Base-by-base conservation (phyloP, 2,888 invertebrate species). In the Noctua janthe region DNA sequence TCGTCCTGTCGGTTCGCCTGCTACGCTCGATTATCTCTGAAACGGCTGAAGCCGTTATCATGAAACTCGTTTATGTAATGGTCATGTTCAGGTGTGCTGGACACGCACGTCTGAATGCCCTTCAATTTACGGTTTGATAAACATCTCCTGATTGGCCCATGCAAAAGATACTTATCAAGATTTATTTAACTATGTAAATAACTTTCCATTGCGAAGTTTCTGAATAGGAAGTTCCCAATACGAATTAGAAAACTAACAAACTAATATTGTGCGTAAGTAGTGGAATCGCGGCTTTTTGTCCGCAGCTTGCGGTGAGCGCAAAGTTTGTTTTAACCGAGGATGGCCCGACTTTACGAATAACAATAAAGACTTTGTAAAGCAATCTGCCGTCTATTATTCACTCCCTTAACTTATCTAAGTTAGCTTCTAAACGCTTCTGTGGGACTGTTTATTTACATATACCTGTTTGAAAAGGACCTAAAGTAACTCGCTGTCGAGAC, bases 361-460 rank as follows among this genome's bases (percentile, higher is more conserved):
- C 92, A 93, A 92, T 92, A 91, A 92, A 92, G 91, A 91, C 91
- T 92, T 92, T 91, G 92, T 92, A 91, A 91, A 91, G 88, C 92
- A 93, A 94, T 92, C 92, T 91, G 90, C 81, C 86, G 89, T 90
- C 91, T 91, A 92, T 93, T 93, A 92, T 93, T 91, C 91, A 89
- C 91, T 90, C 87, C 87, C 87, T 86, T 88, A 88, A 91, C 87
- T 92, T 94, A 90, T 92, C 91, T 86, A 87, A 86, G 80, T 91
- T 88, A 77, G 78, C 84, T 85, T 83, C 87, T 86, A 86, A 90
- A 91, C 76, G 87, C 85, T 87, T 88, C 89, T 86, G 89, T 85
- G 84, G 86, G 88, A 76, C 78, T 84, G 89, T 89, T 90, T 91
- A 92, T 92, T 91, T 92, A 88, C 90, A 90, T 92, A 88, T 88